phyloP scores from a whole-genome alignment of 2,888 invertebrate species.

The Apamea monoglypha region DNA sequence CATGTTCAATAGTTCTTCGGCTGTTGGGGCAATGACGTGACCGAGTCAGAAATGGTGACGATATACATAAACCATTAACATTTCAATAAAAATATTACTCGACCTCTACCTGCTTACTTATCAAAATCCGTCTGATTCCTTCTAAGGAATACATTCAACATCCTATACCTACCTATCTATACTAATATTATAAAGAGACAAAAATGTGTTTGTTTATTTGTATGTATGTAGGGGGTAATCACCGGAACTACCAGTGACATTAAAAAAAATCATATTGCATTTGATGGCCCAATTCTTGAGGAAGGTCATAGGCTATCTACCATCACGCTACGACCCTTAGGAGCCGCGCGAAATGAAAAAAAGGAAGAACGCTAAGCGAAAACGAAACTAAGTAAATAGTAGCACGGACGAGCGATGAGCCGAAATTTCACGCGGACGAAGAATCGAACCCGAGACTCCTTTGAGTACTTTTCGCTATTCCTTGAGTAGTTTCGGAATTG shows the following conservation, averaged over 20 bases:
- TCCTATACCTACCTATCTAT: no score
- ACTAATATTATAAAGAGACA: no score
- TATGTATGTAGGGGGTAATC: background rate
- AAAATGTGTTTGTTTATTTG: background rate
- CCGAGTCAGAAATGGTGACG: background rate
- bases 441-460: no score
- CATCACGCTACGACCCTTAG: no score
- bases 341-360: no score
- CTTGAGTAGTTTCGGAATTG: no score
- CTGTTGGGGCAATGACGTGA: background rate
- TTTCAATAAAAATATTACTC: background rate
- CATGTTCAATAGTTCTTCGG: conserved; percentile 7
- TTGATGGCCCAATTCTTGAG: background rate
- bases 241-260: background rate
- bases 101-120: background rate
- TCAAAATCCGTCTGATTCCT: no score
- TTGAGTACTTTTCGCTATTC: no score
- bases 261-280: background rate
- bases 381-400: background rate
- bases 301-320: no score
- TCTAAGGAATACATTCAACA: background rate
- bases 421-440: background rate
- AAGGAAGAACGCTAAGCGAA: background rate
- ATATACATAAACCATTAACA: background rate
- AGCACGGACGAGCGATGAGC: background rate